phyloP scores from a whole-genome alignment of 1,140 invertebrate genomes.

The Theocolax elegans region DNA sequence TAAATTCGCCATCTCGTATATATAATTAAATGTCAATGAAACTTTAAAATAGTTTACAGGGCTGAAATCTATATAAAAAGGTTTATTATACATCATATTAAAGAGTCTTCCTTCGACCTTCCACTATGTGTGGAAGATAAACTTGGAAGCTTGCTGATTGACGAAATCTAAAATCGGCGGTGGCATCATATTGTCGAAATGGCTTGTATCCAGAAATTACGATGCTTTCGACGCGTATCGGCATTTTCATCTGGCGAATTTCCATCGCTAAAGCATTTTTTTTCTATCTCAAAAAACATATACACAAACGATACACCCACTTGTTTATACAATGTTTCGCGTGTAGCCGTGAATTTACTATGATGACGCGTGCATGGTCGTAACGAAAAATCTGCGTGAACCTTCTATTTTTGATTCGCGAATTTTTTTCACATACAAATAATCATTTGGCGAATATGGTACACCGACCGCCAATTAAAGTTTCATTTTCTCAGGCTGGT shows the following conservation, averaged over 20 bases:
- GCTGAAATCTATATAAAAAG: not conserved
- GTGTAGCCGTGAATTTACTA: not conserved
- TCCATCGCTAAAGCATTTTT: constrained; percentile 47
- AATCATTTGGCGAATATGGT: constrained; percentile 6
- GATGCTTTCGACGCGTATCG: constrained; percentile 50
- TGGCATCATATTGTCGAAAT: constrained; percentile 62
- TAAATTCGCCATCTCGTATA: too few species aligned
- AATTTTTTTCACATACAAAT: constrained; percentile 8
- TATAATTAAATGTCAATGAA: too few species aligned
- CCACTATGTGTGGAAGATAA: constrained; percentile 44
- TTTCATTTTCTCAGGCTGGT: not conserved
- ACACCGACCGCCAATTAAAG: constrained; percentile 17
- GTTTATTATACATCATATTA: too few species aligned
- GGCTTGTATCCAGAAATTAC: constrained; percentile 63
- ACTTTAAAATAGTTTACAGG: too few species aligned
- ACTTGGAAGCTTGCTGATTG: constrained; percentile 56
- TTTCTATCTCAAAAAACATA: constrained; percentile 39
- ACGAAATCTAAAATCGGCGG: constrained; percentile 61
- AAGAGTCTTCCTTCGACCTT: not conserved
- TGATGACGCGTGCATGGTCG: not conserved
- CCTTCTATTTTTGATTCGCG: constrained; percentile 26
- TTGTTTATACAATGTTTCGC: constrained; percentile 49
- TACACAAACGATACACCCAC: constrained; percentile 48
- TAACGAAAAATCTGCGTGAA: constrained; percentile 1
- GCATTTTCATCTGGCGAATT: constrained; percentile 54